phyloP scores from a whole-genome alignment of 2,113 vertebrate genomes.

The Oryzias celebensis region DNA sequence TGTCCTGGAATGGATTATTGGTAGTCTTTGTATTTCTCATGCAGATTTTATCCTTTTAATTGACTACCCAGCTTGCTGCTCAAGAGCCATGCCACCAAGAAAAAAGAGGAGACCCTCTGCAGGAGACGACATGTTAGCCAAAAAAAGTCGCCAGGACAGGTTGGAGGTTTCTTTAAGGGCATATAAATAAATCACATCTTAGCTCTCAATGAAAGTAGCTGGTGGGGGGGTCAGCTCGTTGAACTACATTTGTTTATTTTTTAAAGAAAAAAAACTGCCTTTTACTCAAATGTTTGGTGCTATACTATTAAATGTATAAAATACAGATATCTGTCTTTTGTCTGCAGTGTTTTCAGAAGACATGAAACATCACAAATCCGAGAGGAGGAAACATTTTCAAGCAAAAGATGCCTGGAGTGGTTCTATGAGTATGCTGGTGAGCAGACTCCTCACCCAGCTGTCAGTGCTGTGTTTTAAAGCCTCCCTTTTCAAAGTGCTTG shows the following conservation, averaged over 20 bases:
- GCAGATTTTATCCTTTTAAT: not conserved
- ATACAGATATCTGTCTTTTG: constrained; percentile 33
- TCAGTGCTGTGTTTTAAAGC: not conserved
- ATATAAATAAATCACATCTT: not conserved
- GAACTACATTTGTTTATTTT: not conserved
- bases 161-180: constrained; percentile 54
- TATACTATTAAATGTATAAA: not conserved
- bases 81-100: constrained; percentile 97
- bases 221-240: not conserved
- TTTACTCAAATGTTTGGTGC: not conserved
- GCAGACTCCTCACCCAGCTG: not conserved
- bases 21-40: not conserved
- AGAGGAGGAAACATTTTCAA: constrained; percentile 93
- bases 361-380: constrained; percentile 91
- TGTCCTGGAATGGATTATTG: not conserved
- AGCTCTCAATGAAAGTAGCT: not conserved
- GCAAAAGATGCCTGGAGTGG: constrained; percentile 98
- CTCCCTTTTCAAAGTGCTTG: not conserved
- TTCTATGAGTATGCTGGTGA: constrained; percentile 98
- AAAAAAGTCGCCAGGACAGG: constrained; percentile 98
- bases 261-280: not conserved
- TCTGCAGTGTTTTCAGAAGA: constrained; percentile 92
- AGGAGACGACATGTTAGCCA: constrained; percentile 94
- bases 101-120: constrained; percentile 99
- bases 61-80: constrained; percentile 86